phyloP scores from a whole-genome alignment of 2,113 vertebrate genomes.

The Callochromis pleurospilus region DNA sequence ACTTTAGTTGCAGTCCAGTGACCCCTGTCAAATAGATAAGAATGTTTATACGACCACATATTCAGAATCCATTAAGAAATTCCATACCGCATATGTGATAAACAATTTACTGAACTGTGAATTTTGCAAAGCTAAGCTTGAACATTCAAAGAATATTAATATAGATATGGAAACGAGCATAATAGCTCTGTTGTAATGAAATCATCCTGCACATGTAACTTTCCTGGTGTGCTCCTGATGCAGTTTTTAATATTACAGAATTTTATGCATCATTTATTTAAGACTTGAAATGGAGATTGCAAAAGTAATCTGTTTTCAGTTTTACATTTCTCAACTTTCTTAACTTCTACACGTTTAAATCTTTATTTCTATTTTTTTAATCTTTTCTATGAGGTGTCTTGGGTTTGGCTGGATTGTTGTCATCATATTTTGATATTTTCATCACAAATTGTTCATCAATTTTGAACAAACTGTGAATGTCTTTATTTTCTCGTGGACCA shows the following conservation, averaged over 20 bases:
- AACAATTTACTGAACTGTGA: not conserved
- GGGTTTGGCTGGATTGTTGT: not conserved
- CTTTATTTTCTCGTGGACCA: not conserved
- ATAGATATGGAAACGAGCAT: fast-evolving
- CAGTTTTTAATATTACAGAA: not conserved
- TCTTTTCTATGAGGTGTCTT: not conserved
- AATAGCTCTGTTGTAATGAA: not conserved
- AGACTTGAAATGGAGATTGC: not conserved
- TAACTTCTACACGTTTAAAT: not conserved
- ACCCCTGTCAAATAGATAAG: not conserved
- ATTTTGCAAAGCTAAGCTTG: not conserved
- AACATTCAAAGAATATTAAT: not conserved
- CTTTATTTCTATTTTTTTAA: not conserved
- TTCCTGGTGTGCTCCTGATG: not conserved
- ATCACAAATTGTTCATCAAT: not conserved
- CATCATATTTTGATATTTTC: not conserved
- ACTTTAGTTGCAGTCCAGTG: not conserved
- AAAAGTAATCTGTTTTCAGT: not conserved
- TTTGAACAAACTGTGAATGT: fast-evolving
- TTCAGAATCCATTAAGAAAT: not conserved
- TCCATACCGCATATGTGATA: not conserved
- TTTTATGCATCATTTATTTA: not conserved
- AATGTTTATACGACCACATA: not conserved
- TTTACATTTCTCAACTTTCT: not conserved
- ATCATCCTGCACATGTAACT: not conserved